Evolutionary conservation across 1,140 invertebrate genomes (phyloP), one percentile per base, ranked within the genome.

Genomic region (Zaprionus vittiger): DNA sequence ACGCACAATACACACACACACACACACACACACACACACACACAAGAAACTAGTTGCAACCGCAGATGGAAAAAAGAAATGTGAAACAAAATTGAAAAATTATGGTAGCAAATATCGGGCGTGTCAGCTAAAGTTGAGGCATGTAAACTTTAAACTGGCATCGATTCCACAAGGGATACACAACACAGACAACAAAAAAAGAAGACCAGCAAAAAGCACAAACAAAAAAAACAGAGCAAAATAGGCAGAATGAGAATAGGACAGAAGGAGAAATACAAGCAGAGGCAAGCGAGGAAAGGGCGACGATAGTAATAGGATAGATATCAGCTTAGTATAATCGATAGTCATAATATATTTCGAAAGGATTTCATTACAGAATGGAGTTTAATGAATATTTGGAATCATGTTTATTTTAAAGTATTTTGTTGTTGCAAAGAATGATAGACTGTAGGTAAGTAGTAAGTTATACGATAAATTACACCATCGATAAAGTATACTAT

Each of bases 61-160:
- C 49, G 31, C 61, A 55, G 60, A 52, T 59, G 57, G 37, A 28
- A 44, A 60, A 74, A 74, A 11, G 24, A 60, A 49, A 24, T 24
- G 17, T 20, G 22, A 37, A 54, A 66, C 70, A 56, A 70, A 71
- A 76, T 70, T 65, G 60, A 14, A 55, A 67, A 77, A 77, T 80
- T 77, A 77, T 80, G 69, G 44, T 37, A 63, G 41, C 38, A 66
- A 31, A 72, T 76, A 70, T 57, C 26, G 55, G 44, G 64, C 64
- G 64, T 74, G 64, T 68, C 24, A 38, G 66, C 66, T 28, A 55
- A 77, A 69, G 59, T 69, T 70, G 52, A 63, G 41, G 59, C 41
- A 73, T 68, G 70, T 37, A 26, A 77, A 77, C 65, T 62, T 67
- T 65, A 34, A 57, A 24, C 55, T 67, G 41, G 22, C 38, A 63